Percentiles rank a stretch among this genome's conserved stretches.
These are phyloP conservation scores for Eubasilissa splendida DNA, from an alignment of 2,888 invertebrate genomes.

Conservation along the genomic window DNA sequence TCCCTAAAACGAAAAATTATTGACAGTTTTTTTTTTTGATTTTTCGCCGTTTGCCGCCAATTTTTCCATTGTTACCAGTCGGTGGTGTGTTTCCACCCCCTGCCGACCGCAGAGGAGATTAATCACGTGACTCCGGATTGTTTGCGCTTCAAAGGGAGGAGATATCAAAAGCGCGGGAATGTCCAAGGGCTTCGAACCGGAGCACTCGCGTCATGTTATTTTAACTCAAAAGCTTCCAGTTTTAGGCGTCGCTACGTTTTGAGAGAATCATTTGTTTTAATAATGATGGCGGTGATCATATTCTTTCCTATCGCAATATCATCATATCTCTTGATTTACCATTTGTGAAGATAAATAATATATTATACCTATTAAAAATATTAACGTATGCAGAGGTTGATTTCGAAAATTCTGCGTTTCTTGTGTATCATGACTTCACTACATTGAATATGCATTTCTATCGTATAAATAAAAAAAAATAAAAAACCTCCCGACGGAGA, in stretches of 20 bases:
- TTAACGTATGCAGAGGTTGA: too few species aligned
- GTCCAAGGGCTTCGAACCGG: neutral
- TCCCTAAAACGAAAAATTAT: too few species aligned
- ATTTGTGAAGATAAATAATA: too few species aligned
- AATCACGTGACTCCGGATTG: constrained; percentile 31
- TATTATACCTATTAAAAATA: too few species aligned
- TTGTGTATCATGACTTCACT: too few species aligned
- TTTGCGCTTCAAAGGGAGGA: constrained; percentile 15
- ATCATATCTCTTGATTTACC: too few species aligned
- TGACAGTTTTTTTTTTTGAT: neutral
- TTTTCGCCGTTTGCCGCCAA: constrained; percentile 24
- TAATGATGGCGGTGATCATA: neutral
- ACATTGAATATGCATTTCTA: too few species aligned
- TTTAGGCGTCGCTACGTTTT: neutral
- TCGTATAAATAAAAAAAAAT: too few species aligned
- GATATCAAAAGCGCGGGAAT: neutral
- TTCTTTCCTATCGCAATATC: too few species aligned
- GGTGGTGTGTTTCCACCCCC: constrained; percentile 16
- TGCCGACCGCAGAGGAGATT: constrained; percentile 37
- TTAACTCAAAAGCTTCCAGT: neutral
- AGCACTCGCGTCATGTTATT: constrained; percentile 22
- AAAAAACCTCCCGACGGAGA: too few species aligned
- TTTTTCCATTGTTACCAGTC: constrained; percentile 32
- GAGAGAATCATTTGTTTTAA: too few species aligned
- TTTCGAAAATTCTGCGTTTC: too few species aligned